phyloP scores from a whole-genome alignment of 2,797 vertebrate species.

The Mycteria americana region DNA sequence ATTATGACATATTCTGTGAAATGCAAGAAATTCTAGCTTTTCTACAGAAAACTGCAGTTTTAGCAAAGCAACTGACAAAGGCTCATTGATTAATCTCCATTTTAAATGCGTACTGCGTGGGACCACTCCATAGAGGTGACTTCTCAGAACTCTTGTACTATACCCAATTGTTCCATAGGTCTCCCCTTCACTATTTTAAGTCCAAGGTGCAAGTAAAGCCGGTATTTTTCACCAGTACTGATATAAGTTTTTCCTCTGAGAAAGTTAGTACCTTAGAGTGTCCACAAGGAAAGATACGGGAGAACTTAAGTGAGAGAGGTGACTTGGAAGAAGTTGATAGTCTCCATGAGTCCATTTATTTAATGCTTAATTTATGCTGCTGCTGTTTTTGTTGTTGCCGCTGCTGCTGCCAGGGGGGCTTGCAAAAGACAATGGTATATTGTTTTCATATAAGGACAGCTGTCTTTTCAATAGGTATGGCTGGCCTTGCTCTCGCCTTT shows the following conservation, averaged over 20 bases:
- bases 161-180: background rate
- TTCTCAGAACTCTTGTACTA: background rate
- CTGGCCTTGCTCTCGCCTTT: background rate
- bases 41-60: background rate
- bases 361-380: background rate
- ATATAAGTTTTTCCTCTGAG: background rate
- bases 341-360: background rate
- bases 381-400: background rate
- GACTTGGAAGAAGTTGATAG: background rate
- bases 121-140: fast-evolving
- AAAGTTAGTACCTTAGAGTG: background rate
- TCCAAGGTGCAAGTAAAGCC: background rate
- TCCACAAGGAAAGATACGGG: background rate
- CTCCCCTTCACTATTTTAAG: background rate
- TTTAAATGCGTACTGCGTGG: fast-evolving
- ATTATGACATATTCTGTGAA: background rate
- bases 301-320: background rate
- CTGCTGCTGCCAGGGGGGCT: background rate
- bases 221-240: background rate
- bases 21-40: background rate
- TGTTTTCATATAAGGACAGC: background rate
- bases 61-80: background rate
- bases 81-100: background rate
- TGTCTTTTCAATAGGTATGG: background rate
- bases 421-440: background rate